Base-by-base conservation (phyloP, 2,113 vertebrate genomes). In the Neogale vison region DNA sequence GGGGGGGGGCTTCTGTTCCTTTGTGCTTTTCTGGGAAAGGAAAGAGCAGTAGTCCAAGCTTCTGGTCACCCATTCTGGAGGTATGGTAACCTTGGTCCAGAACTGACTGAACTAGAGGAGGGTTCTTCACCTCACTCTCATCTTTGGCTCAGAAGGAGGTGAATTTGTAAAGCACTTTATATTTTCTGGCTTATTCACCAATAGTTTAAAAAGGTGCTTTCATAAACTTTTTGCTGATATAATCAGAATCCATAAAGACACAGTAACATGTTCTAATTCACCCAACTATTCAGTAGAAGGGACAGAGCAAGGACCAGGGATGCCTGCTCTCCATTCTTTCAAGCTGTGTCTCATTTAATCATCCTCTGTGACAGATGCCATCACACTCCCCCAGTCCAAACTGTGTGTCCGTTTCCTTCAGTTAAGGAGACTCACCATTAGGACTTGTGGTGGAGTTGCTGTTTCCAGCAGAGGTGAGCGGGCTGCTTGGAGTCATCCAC, bases 141-240 rank as follows among this genome's bases (percentile, higher is more conserved):
- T 88, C 29, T 96, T 65, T 86, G 72, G 24, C 52, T 93, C 85
- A 84, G 47, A 88, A 91, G 26, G 80, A 85, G 79, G 17, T 89
- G 72, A 57, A 47, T 96, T 61, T 47, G 9, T 72, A 24, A 24
- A 95, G 86, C 36, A 42, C 85, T 85, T 42, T 23, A 12, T 81
- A 31, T 50, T 81, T 79, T n/a, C 77, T 52, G 67, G 50, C 36
- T 29, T 85, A 80, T 34, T 90, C 34, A 8, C 57, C 63, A 17
- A 39, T 36, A 77, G 86, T 95, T 86, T 31, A 67, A 74, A 81
- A 7, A 59, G 39, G 3, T 72, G 29, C 80, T 74, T 65, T 86
- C 39, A 36, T 2, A 45, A 12, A 34, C 47, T 69, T 59, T 74
- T 47, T 57, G 81, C 55, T 26, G 15, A 6, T 20, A 63, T 72